Evolutionary conservation across 2,888 invertebrate species (phyloP).

Genomic region (Agrotis clavis): DNA sequence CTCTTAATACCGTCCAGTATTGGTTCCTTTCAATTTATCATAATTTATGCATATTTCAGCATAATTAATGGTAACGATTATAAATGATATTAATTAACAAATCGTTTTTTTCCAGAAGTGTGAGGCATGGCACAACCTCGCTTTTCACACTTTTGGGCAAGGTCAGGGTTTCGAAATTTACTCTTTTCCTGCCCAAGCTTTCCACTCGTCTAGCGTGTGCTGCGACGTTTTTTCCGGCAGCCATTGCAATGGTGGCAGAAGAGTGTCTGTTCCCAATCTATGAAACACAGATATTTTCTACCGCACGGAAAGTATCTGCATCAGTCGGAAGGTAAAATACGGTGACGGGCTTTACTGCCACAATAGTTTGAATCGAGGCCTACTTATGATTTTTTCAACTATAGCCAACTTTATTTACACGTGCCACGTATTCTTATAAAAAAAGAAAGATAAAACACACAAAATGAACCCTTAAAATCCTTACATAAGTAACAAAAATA

Average conservation of each 20-base stretch:
- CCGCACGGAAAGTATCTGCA: no score
- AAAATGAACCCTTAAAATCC: conserved; percentile 6
- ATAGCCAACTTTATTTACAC: not conserved
- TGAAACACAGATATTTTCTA: no score
- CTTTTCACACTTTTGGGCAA: no score
- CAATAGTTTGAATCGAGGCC: no score
- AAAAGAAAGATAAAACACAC: not conserved
- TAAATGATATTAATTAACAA: not conserved
- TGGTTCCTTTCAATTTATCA: not conserved
- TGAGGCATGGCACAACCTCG: not conserved
- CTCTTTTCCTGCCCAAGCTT: no score
- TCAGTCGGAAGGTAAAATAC: no score
- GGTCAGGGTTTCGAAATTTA: no score
- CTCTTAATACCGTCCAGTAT: not conserved
- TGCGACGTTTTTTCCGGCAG: no score
- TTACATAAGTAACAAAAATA: conserved; percentile 12
- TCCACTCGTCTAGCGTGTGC: no score
- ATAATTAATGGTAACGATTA: not conserved
- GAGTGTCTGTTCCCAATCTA: no score
- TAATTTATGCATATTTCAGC: not conserved
- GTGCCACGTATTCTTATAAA: not conserved
- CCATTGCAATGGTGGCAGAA: no score
- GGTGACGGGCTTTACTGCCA: no score
- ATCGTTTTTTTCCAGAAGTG: not conserved
- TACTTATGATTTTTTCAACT: not conserved